These are phyloP conservation scores for Coregonus ussuriensis DNA, from an alignment of 2,797 vertebrate genomes.

Conservation along the genomic window DNA sequence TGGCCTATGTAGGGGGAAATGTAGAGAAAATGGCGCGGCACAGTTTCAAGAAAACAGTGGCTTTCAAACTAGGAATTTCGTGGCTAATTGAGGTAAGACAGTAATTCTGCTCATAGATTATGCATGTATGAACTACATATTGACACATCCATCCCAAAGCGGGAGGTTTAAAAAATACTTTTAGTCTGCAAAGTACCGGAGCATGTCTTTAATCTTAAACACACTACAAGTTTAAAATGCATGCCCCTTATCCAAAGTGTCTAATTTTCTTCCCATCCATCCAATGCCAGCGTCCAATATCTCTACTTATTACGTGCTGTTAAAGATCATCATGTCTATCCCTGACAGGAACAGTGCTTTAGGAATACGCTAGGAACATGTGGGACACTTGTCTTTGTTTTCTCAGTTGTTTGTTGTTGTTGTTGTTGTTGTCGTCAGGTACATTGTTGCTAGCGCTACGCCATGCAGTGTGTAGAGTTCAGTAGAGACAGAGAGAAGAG, in stretches of 20 bases:
- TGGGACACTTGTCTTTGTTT: slow-evolving; percentile 38
- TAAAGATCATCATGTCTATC: slow-evolving; percentile 65
- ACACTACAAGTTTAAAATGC: slow-evolving; percentile 81
- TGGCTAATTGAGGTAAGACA: no score
- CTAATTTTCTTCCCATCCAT: slow-evolving; percentile 24
- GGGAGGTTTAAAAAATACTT: no score
- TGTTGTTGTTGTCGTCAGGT: slow-evolving; percentile 63
- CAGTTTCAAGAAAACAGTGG: no score
- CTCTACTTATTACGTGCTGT: slow-evolving; percentile 18
- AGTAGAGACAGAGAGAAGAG: slow-evolving; percentile 57
- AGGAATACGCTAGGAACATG: slow-evolving; percentile 66
- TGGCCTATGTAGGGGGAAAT: no score
- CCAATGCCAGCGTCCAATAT: slow-evolving; percentile 37
- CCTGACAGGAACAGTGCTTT: slow-evolving; percentile 78
- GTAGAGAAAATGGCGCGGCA: no score
- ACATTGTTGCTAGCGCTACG: slow-evolving; percentile 79
- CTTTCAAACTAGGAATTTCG: no score
- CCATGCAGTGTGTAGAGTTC: slow-evolving; percentile 82
- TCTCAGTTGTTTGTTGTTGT: slow-evolving; percentile 43
- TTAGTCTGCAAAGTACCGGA: slow-evolving; percentile 57
- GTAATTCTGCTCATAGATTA: no score
- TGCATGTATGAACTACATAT: no score
- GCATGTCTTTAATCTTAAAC: slow-evolving; percentile 79
- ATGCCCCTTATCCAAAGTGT: slow-evolving; percentile 35
- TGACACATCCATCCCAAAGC: no score